These are phyloP conservation scores for Muntiacus muntjak DNA, from an alignment of 2,113 vertebrate genomes.

Conservation along the genomic window DNA sequence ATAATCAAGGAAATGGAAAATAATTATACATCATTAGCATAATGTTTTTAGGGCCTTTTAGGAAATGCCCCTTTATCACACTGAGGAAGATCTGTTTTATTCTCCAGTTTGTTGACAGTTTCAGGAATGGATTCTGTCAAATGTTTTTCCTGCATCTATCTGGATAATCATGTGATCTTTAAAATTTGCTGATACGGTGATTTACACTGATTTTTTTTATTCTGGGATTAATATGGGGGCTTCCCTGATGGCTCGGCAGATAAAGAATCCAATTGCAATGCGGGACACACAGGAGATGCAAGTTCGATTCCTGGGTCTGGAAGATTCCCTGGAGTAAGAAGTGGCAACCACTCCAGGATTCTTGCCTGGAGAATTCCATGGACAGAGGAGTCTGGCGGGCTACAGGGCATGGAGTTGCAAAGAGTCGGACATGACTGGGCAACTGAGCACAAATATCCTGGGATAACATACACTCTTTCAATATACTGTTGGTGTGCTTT, in stretches of 20 bases:
- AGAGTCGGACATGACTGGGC: neutral
- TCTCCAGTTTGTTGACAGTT: neutral
- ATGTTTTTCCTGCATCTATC: neutral
- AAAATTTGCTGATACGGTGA: neutral
- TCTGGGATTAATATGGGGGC: neutral
- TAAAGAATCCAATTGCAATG: neutral
- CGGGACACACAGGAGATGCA: neutral
- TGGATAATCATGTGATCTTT: neutral
- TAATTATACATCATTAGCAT: neutral
- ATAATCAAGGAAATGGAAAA: neutral
- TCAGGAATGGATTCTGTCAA: neutral
- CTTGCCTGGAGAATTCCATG: neutral
- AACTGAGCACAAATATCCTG: neutral
- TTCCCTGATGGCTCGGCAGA: neutral
- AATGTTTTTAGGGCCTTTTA: neutral
- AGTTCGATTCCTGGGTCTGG: neutral
- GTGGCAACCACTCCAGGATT: neutral
- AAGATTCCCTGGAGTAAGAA: neutral
- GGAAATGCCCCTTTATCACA: neutral
- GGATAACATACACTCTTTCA: neutral
- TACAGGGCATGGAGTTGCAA: neutral
- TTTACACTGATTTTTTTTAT: neutral
- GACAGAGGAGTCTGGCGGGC: neutral
- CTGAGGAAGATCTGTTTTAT: neutral
- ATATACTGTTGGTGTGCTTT: neutral